Conservation (phyloP, 2,113 vertebrate genomes). For the Passerina amoena region DNA sequence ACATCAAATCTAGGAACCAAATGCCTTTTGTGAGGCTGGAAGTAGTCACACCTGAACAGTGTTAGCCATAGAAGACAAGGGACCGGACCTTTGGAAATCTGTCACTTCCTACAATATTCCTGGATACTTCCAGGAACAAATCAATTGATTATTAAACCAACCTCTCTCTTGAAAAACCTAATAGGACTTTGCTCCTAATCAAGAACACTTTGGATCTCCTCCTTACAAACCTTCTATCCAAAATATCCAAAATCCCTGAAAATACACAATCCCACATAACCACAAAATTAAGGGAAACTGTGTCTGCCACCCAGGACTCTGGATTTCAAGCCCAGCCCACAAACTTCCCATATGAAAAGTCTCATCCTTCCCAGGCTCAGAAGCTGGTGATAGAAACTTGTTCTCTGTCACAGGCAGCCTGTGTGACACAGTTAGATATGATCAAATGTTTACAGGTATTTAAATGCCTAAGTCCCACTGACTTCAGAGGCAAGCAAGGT, state of each 20-base stretch:
- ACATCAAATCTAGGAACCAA: neutral
- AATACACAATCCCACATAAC: neutral
- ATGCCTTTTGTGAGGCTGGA: neutral
- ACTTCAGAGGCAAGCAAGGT: neutral
- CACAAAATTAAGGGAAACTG: neutral
- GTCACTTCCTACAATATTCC: neutral
- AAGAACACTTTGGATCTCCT: neutral
- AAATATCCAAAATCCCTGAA: neutral
- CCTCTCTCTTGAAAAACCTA: neutral
- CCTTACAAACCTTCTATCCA: neutral
- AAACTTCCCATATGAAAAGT: neutral
- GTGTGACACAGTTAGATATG: neutral
- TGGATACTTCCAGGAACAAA: neutral
- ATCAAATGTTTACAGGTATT: neutral
- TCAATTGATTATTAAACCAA: neutral
- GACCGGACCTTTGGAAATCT: neutral
- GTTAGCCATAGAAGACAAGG: neutral
- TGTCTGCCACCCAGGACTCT: neutral
- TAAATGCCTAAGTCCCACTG: neutral
- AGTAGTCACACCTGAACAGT: neutral
- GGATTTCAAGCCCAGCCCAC: neutral
- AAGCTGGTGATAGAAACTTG: neutral
- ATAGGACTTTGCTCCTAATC: neutral
- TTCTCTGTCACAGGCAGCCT: neutral
- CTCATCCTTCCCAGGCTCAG: neutral